These are phyloP conservation scores for Lasioglossum oenotherae DNA, from an alignment of 2,888 invertebrate genomes.

Conservation along the genomic window DNA sequence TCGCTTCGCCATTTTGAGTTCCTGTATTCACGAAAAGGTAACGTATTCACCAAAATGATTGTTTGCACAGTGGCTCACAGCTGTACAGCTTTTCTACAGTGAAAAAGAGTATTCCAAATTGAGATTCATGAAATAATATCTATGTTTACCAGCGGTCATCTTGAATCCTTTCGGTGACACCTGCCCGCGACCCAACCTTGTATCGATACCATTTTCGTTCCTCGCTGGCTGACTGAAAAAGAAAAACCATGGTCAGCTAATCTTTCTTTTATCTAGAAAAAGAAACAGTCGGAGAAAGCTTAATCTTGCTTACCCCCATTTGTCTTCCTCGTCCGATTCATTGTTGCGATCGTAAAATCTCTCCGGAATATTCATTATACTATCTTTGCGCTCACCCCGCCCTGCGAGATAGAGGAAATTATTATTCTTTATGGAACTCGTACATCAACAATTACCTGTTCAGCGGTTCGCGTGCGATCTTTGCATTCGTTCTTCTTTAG, in stretches of 20 bases:
- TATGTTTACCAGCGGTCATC: constrained; percentile 84
- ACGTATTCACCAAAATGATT: neutral
- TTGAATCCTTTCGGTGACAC: constrained; percentile 91
- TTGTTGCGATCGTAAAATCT: constrained; percentile 86
- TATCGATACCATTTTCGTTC: constrained; percentile 83
- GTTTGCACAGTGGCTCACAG: neutral
- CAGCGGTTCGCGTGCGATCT: constrained; percentile 37
- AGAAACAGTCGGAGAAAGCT: too few species aligned
- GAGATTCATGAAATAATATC: neutral
- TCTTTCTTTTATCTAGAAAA: neutral
- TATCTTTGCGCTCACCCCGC: constrained; percentile 86
- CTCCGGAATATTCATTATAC: constrained; percentile 86
- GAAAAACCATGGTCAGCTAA: neutral
- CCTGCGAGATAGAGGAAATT: constrained; percentile 72
- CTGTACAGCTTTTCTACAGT: too few species aligned
- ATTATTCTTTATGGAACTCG: constrained; percentile 44
- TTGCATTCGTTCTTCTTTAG: neutral
- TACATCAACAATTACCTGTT: constrained; percentile 33
- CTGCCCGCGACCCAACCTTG: constrained; percentile 91
- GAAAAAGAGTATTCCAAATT: neutral
- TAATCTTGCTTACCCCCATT: constrained; percentile 78
- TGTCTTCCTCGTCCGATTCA: constrained; percentile 86
- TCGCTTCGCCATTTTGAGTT: constrained; percentile 92
- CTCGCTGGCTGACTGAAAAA: constrained; percentile 74
- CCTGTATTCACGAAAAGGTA: constrained; percentile 73